Evolutionary conservation across 2,888 invertebrate species (phyloP), one percentile per base, ranked within the genome.

Genomic region (Melikaiella ostensackeni): DNA sequence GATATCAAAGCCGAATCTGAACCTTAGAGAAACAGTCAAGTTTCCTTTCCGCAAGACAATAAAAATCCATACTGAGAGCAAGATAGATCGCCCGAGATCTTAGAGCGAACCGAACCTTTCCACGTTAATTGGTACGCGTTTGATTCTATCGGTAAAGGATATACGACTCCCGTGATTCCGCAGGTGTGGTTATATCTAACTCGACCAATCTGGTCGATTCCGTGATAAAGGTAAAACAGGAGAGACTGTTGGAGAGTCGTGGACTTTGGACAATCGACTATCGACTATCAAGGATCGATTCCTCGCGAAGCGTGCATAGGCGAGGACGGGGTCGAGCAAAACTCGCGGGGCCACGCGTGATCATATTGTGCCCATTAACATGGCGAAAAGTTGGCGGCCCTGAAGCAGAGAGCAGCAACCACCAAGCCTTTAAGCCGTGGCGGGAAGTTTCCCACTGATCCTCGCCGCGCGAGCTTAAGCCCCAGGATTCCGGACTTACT

Each of bases 381-480:
- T 86, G 87, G 88, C 87, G 88, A 89, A 91, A 91, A 91, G 90
- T 90, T 90, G 88, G 80, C 85, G 84, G 84, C 80, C 81, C 84
- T 83, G 86, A 83, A 85, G 86, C 87, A 86, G 86, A 87, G 86
- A 88, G 88, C 86, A 89, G 90, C 89, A 90, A 89, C 89, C 91
- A 85, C 90, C 89, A 91, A 91, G 90, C 91, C 91, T 89, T 91
- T 91, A 91, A 91, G 91, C 91, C 90, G 88, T 83, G 90, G 89
- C 90, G 89, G 89, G 88, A 91, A 91, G 89, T 90, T 91, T 91
- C 87, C 89, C 91, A 88, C 91, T 91, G 91, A 91, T 91, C 91
- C 91, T 90, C 89, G 86, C 84, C 84, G 87, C 87, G 82, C 84
- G 79, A 73, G 80, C 80, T 82, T 82, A 82, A 82, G 82, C 82